Percentiles rank a stretch among this genome's conserved stretches.
phyloP scores from a whole-genome alignment of 1,140 invertebrate species.

The Sipha flava region DNA sequence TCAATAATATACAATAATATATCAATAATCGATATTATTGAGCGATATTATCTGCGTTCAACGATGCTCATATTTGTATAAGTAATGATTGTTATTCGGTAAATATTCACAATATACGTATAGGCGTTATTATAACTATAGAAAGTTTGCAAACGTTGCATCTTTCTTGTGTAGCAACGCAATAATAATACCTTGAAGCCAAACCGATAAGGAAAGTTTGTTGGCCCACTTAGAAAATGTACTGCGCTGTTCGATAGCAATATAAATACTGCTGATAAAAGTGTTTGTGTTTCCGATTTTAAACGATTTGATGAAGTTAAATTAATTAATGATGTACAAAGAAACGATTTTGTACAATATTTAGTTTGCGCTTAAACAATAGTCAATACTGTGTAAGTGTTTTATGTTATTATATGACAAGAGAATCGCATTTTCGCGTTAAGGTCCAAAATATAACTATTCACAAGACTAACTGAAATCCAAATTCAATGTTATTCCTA shows the following conservation, averaged over 20 bases:
- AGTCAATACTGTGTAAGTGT: not conserved
- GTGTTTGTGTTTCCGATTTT: not conserved
- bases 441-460: too few species aligned
- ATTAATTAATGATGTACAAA: not conserved
- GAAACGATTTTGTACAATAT: not conserved
- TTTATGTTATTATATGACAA: too few species aligned
- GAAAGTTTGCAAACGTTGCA: not conserved
- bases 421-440: too few species aligned
- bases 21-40: not conserved
- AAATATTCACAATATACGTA: too few species aligned
- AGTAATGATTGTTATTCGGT: not conserved
- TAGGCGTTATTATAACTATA: not conserved
- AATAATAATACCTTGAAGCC: not conserved
- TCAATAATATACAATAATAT: not conserved
- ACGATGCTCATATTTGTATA: not conserved
- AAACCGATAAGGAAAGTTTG: slow-evolving; percentile 11
- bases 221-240: not conserved
- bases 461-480: too few species aligned
- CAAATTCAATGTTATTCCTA: too few species aligned
- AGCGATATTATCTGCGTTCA: not conserved
- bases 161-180: too few species aligned
- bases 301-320: not conserved
- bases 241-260: not conserved
- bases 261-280: not conserved
- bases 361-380: not conserved